Percentiles rank a stretch among this genome's conserved stretches.
These are phyloP conservation scores for Phragmatobia fuliginosa DNA, from an alignment of 2,888 invertebrate genomes.

Conservation along the genomic window DNA sequence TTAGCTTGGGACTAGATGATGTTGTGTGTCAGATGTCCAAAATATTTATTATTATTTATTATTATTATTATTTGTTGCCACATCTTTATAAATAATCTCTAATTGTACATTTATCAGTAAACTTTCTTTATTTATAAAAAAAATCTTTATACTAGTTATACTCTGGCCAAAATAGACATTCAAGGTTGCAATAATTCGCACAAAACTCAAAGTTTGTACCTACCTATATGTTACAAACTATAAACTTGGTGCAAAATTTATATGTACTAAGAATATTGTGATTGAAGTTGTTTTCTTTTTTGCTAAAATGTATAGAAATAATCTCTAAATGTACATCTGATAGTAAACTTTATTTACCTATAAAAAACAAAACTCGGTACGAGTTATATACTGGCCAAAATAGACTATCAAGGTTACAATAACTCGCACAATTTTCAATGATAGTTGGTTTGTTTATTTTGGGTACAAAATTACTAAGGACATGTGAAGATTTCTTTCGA, in stretches of 20 bases:
- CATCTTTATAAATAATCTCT: background rate
- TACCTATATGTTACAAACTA: no score
- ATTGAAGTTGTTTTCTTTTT: no score
- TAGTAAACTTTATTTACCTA: background rate
- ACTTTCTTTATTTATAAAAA: background rate
- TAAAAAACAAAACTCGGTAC: background rate
- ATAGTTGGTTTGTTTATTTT: no score
- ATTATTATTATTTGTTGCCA: no score
- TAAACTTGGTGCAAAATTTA: no score
- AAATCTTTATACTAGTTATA: background rate
- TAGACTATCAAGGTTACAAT: background rate
- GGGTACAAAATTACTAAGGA: background rate
- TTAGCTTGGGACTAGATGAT: no score
- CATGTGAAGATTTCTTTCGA: background rate
- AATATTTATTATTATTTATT: no score
- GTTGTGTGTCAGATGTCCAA: no score
- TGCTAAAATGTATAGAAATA: no score
- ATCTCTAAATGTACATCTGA: background rate
- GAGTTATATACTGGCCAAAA: background rate
- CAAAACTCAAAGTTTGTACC: no score
- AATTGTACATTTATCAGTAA: background rate
- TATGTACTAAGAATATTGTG: no score
- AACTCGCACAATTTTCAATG: no score
- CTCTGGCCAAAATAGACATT: background rate
- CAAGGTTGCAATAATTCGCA: background rate